Conservation (phyloP, 1,140 invertebrate genomes). For the Batillaria attramentaria region DNA sequence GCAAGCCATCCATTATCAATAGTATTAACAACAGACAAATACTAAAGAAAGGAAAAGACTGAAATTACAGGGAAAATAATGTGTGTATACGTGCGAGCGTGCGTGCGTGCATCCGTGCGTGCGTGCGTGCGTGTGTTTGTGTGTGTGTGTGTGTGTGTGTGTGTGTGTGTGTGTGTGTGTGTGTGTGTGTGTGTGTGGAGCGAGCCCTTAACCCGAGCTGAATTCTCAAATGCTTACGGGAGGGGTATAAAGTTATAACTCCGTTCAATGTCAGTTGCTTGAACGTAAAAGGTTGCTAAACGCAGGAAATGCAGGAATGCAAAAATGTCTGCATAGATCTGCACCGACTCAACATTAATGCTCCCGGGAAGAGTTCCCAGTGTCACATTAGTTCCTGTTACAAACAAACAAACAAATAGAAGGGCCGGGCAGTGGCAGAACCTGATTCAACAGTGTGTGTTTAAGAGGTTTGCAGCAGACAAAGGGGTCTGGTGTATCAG, state of each 20-base stretch:
- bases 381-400: no score
- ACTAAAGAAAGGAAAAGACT: no score
- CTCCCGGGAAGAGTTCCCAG: no score
- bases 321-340: not conserved
- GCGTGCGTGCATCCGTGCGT: not conserved
- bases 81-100: not conserved
- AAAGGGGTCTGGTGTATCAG: no score
- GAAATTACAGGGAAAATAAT: no score
- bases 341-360: not conserved
- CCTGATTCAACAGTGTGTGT: no score
- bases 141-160: not conserved
- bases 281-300: not conserved
- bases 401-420: no score
- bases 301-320: not conserved
- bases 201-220: not conserved
- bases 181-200: slow-evolving; percentile 1
- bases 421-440: no score
- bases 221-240: not conserved
- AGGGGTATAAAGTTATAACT: not conserved
- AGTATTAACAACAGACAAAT: no score
- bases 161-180: not conserved
- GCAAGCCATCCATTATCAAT: no score
- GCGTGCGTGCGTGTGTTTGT: not conserved
- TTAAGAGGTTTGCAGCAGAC: no score
- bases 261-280: not conserved